Evolutionary conservation across 30 jellyfish, hydroid and myxozoan species (phyloP).

Genomic region (Turritopsis rubra): DNA sequence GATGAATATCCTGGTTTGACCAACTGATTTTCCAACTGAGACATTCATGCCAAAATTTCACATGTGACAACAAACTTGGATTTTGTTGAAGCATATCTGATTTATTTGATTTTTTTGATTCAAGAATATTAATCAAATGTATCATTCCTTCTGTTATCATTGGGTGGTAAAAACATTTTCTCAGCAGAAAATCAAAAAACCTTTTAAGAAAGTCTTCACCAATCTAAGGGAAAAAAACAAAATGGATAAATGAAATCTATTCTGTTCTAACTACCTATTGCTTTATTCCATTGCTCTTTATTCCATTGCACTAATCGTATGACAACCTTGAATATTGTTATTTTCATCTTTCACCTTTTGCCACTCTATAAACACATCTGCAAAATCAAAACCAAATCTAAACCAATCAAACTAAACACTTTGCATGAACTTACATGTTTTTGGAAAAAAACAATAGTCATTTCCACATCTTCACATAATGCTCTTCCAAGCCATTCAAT

Average conservation of each 20-base stretch:
- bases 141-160: neutral
- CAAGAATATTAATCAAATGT: neutral
- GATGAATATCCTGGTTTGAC: neutral
- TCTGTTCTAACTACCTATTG: too few species aligned
- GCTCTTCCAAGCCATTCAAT: neutral
- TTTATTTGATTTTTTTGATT: neutral
- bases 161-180: neutral
- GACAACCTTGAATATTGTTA: too few species aligned
- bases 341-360: too few species aligned
- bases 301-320: too few species aligned
- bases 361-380: too few species aligned
- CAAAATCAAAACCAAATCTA: too few species aligned
- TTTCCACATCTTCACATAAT: neutral
- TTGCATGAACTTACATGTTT: neutral
- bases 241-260: neutral
- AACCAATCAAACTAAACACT: too few species aligned
- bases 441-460: neutral
- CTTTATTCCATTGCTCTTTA: too few species aligned
- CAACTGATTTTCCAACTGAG: neutral
- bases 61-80: neutral
- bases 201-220: neutral
- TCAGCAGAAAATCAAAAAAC: constrained; percentile 1
- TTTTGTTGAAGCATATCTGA: neutral
- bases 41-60: neutral
- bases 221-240: neutral